A percentile compares a stretch with the other conserved stretches of the same genome.
Conservation (phyloP, 2,797 vertebrate genomes). For the Micrastur ruficollis region DNA sequence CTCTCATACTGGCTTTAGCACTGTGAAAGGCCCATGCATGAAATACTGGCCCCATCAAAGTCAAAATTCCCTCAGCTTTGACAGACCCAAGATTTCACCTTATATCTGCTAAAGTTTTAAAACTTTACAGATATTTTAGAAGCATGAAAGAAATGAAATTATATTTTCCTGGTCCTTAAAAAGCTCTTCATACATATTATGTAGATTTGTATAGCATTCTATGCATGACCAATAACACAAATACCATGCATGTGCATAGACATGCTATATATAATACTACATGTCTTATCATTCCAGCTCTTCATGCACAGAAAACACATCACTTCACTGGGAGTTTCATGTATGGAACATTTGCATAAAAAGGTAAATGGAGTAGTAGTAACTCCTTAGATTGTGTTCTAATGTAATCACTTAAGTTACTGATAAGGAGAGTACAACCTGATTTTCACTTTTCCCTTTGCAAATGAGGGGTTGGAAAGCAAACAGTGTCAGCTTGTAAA, state of each 20-base stretch:
- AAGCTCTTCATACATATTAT: neutral
- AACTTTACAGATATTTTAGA: constrained; percentile 27
- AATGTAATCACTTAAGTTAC: neutral
- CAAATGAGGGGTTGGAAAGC: neutral
- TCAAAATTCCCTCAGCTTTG: neutral
- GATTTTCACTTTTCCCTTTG: constrained; percentile 3
- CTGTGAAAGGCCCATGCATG: neutral
- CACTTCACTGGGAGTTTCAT: neutral
- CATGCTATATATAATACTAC: neutral
- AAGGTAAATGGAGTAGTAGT: neutral
- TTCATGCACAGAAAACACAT: neutral
- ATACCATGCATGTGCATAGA: neutral
- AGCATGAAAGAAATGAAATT: neutral
- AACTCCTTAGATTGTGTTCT: neutral
- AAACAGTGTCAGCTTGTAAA: neutral
- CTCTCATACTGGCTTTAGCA: neutral
- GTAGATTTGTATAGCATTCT: constrained; percentile 23
- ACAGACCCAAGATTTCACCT: neutral
- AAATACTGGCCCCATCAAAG: constrained; percentile 5
- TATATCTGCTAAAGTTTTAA: constrained; percentile 22
- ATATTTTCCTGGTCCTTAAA: neutral
- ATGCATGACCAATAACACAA: neutral
- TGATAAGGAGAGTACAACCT: neutral
- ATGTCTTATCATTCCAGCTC: neutral
- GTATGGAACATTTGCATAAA: neutral